phyloP scores from a whole-genome alignment of 2,888 invertebrate genomes.

The Noctua comes region DNA sequence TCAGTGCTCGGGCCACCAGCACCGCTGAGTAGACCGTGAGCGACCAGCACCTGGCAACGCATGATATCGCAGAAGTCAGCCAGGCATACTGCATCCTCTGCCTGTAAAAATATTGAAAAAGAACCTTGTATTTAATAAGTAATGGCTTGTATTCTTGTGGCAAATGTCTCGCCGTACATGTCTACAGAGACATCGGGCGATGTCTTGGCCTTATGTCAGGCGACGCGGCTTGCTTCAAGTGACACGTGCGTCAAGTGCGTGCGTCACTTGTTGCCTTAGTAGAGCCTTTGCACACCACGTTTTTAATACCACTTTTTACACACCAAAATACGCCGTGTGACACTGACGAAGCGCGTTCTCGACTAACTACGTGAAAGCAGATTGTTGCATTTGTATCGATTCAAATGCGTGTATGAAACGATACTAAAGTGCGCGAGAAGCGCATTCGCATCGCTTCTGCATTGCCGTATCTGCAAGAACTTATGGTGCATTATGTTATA shows the following conservation, averaged over 20 bases:
- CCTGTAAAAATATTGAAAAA: constrained; percentile 87
- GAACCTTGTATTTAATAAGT: not conserved
- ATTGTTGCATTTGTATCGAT: not conserved
- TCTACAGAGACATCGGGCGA: not conserved
- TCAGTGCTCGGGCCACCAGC: constrained; percentile 93
- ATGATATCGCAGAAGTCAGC: constrained; percentile 99
- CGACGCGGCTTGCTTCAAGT: not conserved
- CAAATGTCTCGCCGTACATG: not conserved
- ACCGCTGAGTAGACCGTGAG: constrained; percentile 93
- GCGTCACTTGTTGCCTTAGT: too few relatives aligned
- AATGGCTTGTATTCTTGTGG: not conserved
- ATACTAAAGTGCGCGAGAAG: not conserved
- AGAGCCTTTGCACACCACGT: not conserved
- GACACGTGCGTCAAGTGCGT: too few relatives aligned
- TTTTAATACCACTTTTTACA: not conserved
- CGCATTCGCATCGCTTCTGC: not conserved
- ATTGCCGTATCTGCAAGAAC: not conserved
- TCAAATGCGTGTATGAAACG: not conserved
- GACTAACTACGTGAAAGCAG: not conserved
- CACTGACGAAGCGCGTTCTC: not conserved
- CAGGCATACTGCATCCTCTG: constrained; percentile 97
- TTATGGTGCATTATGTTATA: not conserved
- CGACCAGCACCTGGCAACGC: constrained; percentile 96
- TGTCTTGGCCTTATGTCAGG: not conserved
- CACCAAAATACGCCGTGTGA: too few relatives aligned